Conservation (phyloP, 1,140 invertebrate genomes). For the Zaprionus nigranus region DNA sequence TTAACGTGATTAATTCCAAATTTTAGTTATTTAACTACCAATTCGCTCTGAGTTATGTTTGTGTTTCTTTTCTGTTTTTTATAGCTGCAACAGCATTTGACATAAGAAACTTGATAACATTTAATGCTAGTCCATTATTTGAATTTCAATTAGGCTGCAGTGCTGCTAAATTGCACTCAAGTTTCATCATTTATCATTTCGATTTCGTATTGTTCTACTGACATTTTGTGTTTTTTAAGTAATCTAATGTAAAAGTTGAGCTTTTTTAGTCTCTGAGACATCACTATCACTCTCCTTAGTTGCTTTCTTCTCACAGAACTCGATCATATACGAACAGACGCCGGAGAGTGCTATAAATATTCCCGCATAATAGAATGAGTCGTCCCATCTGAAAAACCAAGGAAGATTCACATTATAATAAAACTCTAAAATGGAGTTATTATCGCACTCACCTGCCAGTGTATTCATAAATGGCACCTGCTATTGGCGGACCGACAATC, state of each 20-base stretch:
- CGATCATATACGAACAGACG: conserved; percentile 86
- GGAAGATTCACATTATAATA: not conserved
- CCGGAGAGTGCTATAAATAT: conserved; percentile 94
- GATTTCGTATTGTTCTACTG: not conserved
- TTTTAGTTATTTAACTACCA: conserved; percentile 65
- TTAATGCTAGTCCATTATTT: conserved; percentile 65
- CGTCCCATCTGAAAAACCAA: conserved; percentile 71
- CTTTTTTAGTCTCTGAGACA: conserved; percentile 81
- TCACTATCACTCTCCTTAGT: conserved; percentile 81
- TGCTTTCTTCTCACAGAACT: conserved; percentile 72
- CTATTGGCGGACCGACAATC: conserved; percentile 87
- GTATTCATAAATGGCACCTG: conserved; percentile 85
- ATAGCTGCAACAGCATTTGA: conserved; percentile 74
- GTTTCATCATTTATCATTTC: conserved; percentile 19
- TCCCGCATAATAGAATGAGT: conserved; percentile 93
- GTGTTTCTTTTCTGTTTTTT: conserved; percentile 27
- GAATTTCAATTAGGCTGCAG: conserved; percentile 40
- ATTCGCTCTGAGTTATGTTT: conserved; percentile 61
- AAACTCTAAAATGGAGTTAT: not conserved
- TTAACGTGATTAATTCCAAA: conserved; percentile 38
- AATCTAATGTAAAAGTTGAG: conserved; percentile 83
- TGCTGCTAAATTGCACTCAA: conserved; percentile 49
- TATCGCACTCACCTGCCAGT: conserved; percentile 61
- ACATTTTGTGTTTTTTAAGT: conserved; percentile 19
- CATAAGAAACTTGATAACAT: conserved; percentile 78